These are phyloP conservation scores for Microchrysa polita DNA, from an alignment of 2,888 invertebrate species.

Conservation along the genomic window DNA sequence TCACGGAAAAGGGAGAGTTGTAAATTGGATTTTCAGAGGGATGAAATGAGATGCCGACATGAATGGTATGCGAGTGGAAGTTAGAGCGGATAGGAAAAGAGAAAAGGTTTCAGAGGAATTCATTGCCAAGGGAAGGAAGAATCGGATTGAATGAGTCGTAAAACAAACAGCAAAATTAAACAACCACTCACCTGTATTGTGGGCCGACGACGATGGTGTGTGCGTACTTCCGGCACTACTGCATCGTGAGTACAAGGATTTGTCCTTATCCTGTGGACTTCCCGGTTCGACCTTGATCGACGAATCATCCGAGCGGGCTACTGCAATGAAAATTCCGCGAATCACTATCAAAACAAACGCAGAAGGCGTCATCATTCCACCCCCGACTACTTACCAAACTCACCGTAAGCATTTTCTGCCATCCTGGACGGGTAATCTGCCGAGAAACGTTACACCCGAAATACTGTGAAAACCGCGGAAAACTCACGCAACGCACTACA, in stretches of 20 bases:
- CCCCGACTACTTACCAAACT: conserved; percentile 42
- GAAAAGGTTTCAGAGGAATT: too few relatives aligned
- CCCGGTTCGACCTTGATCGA: conserved; percentile 69
- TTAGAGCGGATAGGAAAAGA: too few relatives aligned
- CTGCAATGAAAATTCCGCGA: background rate
- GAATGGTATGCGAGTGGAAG: too few relatives aligned
- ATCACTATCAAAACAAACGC: background rate
- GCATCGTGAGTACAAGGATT: conserved; percentile 74
- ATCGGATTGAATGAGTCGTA: too few relatives aligned
- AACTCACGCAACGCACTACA: background rate
- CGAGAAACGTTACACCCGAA: background rate
- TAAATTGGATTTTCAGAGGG: too few relatives aligned
- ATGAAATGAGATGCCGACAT: too few relatives aligned
- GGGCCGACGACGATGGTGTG: conserved; percentile 81
- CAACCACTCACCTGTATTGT: conserved; percentile 77
- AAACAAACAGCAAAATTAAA: too few relatives aligned
- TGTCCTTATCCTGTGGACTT: conserved; percentile 67
- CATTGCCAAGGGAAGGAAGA: too few relatives aligned
- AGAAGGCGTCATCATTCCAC: too few relatives aligned
- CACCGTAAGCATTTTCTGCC: conserved; percentile 48
- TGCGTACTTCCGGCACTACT: conserved; percentile 82
- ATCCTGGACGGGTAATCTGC: conserved; percentile 7
- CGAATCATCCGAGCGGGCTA: conserved; percentile 36
- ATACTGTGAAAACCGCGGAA: too few relatives aligned
- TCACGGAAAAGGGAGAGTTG: too few relatives aligned